Evolutionary conservation across 1,140 invertebrate genomes (phyloP).

Genomic region (Plutomurus gul): DNA sequence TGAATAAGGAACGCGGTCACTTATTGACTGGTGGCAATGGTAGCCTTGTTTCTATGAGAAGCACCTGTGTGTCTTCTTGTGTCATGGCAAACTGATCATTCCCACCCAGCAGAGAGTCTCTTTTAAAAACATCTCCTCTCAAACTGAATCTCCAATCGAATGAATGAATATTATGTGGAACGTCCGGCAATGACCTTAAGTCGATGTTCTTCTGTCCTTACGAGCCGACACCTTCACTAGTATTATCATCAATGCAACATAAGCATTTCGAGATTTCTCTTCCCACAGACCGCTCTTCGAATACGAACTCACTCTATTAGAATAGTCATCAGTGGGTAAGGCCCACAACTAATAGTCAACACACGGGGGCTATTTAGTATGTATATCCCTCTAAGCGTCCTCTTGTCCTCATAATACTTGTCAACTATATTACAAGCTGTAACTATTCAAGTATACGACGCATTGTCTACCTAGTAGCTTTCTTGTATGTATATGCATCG

Average conservation of each 20-base stretch:
- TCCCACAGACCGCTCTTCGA: background rate
- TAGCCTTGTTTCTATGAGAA: background rate
- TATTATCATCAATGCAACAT: background rate
- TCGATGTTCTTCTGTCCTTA: slow-evolving; percentile 30
- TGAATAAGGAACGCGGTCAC: background rate
- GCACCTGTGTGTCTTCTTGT: slow-evolving; percentile 31
- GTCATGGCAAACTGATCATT: slow-evolving; percentile 27
- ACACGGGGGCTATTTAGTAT: background rate
- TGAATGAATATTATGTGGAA: background rate
- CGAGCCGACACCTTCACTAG: slow-evolving; percentile 30
- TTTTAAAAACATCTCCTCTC: slow-evolving; percentile 34
- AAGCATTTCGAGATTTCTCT: background rate
- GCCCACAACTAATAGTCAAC: too few species aligned
- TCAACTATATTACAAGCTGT: too few species aligned
- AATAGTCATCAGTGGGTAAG: background rate
- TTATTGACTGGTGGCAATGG: background rate
- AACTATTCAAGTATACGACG: background rate
- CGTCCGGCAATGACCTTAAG: slow-evolving; percentile 44
- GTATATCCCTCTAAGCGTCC: background rate
- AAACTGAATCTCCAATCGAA: background rate
- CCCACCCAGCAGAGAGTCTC: slow-evolving; percentile 15
- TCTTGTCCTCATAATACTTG: too few species aligned
- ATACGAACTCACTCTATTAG: background rate
- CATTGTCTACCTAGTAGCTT: background rate
- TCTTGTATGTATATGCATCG: background rate